Evolutionary conservation across 2,888 invertebrate species (phyloP).

Genomic region (Macrophya annulata): DNA sequence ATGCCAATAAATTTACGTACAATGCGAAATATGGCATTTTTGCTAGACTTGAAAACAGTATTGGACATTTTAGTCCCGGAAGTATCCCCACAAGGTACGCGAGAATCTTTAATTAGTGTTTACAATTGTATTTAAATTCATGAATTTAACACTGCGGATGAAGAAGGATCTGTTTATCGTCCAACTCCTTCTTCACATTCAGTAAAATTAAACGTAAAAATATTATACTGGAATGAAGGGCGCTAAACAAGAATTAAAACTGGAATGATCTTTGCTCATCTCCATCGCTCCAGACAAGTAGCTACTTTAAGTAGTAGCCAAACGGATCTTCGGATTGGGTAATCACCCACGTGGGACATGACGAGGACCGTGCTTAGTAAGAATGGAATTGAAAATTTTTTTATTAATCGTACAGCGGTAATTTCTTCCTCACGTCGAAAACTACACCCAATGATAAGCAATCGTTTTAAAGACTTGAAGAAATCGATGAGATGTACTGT

Average conservation of each 20-base stretch:
- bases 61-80: slow-evolving; percentile 5
- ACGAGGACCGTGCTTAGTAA: slow-evolving; percentile 64
- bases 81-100: slow-evolving; percentile 28
- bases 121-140: background rate
- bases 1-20: slow-evolving; percentile 16
- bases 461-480: background rate
- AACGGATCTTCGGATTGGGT: slow-evolving; percentile 28
- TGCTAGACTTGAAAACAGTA: slow-evolving; percentile 12
- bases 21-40: slow-evolving; percentile 8
- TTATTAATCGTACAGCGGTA: slow-evolving; percentile 14
- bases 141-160: background rate
- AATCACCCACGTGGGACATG: slow-evolving; percentile 59
- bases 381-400: slow-evolving; percentile 50
- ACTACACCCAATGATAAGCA: background rate
- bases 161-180: background rate
- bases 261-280: slow-evolving; percentile 24
- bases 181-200: background rate
- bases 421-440: background rate
- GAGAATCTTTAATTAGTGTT: slow-evolving; percentile 5
- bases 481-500: background rate
- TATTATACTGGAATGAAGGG: background rate
- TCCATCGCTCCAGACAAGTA: background rate
- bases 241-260: background rate
- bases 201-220: background rate
- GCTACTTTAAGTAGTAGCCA: slow-evolving; percentile 24